Percentiles rank a stretch among this genome's conserved stretches.
Evolutionary conservation across 2,888 invertebrate genomes (phyloP).

Genomic region (Lobophora halterata): DNA sequence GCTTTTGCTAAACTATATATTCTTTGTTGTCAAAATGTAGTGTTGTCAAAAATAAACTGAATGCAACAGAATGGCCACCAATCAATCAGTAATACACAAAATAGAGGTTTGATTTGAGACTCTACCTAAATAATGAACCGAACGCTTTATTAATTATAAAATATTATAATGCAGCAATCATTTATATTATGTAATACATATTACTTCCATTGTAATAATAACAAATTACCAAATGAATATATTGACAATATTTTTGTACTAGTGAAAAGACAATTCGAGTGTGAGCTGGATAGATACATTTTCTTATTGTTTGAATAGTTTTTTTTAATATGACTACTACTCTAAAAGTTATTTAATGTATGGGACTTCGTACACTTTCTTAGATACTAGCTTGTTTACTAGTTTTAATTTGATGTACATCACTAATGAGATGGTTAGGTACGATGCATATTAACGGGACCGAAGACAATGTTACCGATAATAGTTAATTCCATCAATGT

Average conservation of each 20-base stretch:
- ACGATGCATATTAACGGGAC: constrained; percentile 39
- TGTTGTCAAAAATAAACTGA: constrained; percentile 8
- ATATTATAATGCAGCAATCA: constrained; percentile 19
- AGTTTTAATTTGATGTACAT: constrained; percentile 54
- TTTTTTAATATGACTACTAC: too few relatives aligned
- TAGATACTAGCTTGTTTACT: constrained; percentile 39
- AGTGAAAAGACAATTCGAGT: constrained; percentile 52
- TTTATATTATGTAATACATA: constrained; percentile 8
- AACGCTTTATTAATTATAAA: too few relatives aligned
- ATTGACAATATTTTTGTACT: constrained; percentile 74
- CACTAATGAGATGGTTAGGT: constrained; percentile 46
- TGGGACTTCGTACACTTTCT: too few relatives aligned
- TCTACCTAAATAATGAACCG: constrained; percentile 23
- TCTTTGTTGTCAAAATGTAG: too few relatives aligned
- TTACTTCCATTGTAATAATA: constrained; percentile 24
- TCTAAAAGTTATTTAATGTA: constrained; percentile 10
- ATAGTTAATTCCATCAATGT: constrained; percentile 6
- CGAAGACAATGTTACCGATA: constrained; percentile 62
- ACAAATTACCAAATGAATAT: too few relatives aligned
- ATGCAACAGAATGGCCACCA: too few relatives aligned
- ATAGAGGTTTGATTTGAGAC: constrained; percentile 17
- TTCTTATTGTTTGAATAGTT: constrained; percentile 13
- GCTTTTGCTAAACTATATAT: too few relatives aligned
- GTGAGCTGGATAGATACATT: constrained; percentile 16
- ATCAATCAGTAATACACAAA: constrained; percentile 15